Conservation (phyloP, 2,113 vertebrate species). For the Prochilodus magdalenae region DNA sequence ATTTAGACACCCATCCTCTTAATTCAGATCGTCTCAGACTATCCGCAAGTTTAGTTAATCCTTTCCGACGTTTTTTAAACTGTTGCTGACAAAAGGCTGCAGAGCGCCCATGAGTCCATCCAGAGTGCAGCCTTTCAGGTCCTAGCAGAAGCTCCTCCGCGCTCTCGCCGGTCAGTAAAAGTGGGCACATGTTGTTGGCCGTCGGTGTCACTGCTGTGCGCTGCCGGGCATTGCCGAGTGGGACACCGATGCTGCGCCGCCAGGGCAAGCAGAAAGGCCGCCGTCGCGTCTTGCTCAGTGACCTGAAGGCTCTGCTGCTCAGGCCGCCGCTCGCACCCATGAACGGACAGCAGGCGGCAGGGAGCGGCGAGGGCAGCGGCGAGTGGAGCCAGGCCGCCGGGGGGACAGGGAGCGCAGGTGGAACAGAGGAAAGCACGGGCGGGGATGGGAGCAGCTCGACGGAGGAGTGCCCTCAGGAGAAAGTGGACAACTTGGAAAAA, state of each 20-base stretch:
- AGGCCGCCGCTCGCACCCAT: slow-evolving; percentile 80
- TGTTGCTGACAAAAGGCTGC: no score
- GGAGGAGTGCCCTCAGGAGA: slow-evolving; percentile 84
- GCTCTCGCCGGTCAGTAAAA: slow-evolving; percentile 36
- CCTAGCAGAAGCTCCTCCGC: background rate
- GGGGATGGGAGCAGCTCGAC: slow-evolving; percentile 82
- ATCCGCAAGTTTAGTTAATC: no score
- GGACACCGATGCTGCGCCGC: slow-evolving; percentile 86
- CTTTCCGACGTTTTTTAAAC: no score
- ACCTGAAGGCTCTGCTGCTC: slow-evolving; percentile 87
- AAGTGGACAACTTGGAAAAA: slow-evolving; percentile 47
- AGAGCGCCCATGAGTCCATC: slow-evolving; percentile 11
- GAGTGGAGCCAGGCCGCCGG: slow-evolving; percentile 65
- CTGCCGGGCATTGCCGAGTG: slow-evolving; percentile 76
- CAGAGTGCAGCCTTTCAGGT: slow-evolving; percentile 20
- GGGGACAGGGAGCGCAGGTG: slow-evolving; percentile 64
- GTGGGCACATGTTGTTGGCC: slow-evolving; percentile 76
- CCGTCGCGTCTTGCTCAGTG: slow-evolving; percentile 88
- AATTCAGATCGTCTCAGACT: no score
- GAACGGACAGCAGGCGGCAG: slow-evolving; percentile 69
- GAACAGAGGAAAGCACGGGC: slow-evolving; percentile 73
- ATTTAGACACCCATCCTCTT: no score
- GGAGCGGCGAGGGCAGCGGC: slow-evolving; percentile 57
- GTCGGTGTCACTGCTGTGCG: slow-evolving; percentile 74
- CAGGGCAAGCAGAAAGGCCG: slow-evolving; percentile 87